Conservation (phyloP, 2,888 invertebrate species). For the Nebria salina region DNA sequence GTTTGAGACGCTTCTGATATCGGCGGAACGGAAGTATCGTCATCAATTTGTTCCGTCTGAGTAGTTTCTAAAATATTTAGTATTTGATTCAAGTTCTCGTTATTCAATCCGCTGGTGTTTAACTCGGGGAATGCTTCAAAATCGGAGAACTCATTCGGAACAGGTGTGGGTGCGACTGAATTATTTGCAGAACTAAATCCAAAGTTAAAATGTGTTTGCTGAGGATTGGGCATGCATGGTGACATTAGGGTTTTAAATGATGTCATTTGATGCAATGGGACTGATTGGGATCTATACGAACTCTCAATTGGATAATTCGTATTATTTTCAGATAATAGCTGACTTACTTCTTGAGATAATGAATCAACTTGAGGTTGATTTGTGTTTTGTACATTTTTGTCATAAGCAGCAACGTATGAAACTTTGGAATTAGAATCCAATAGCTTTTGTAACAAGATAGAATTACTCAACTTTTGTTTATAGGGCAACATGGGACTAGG, state of each 20-base stretch:
- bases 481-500: slow-evolving; percentile 71
- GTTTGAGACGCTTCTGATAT: slow-evolving; percentile 15
- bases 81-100: slow-evolving; percentile 73
- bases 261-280: slow-evolving; percentile 73
- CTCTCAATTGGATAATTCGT: slow-evolving; percentile 55
- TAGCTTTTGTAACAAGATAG: slow-evolving; percentile 61
- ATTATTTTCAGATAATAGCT: slow-evolving; percentile 69
- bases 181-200: slow-evolving; percentile 66
- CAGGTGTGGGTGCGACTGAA: slow-evolving; percentile 74
- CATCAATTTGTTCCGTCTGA: slow-evolving; percentile 32
- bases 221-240: slow-evolving; percentile 51
- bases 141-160: slow-evolving; percentile 78
- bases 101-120: slow-evolving; percentile 65
- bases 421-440: slow-evolving; percentile 64
- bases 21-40: slow-evolving; percentile 7
- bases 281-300: slow-evolving; percentile 77
- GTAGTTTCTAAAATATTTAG: slow-evolving; percentile 70
- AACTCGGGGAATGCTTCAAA: slow-evolving; percentile 71
- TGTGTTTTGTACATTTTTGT: slow-evolving; percentile 54
- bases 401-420: slow-evolving; percentile 64
- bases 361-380: slow-evolving; percentile 62
- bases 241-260: slow-evolving; percentile 57
- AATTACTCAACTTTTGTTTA: slow-evolving; percentile 58
- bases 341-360: slow-evolving; percentile 70
- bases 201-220: slow-evolving; percentile 50